phyloP scores from a whole-genome alignment of 2,797 vertebrate species.

The Esox lucius region DNA sequence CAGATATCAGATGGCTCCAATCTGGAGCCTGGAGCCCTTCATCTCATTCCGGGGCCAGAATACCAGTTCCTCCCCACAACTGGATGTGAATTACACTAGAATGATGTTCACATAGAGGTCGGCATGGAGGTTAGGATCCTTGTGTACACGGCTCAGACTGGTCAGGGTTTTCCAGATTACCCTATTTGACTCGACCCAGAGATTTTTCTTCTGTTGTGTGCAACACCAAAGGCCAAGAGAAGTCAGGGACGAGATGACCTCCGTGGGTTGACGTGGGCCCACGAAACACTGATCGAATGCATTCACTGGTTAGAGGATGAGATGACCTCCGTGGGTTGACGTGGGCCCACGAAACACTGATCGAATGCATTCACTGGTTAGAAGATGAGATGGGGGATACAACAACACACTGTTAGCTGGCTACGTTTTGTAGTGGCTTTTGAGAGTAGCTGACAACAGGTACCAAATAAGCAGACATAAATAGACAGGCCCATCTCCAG shows the following conservation, averaged over 20 bases:
- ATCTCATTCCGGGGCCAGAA: not conserved
- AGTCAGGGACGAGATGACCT: not conserved
- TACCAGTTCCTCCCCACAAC: not conserved
- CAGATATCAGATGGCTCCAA: not conserved
- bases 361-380: not conserved
- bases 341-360: not conserved
- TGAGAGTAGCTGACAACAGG: slow-evolving; percentile 32
- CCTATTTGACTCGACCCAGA: not conserved
- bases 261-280: not conserved
- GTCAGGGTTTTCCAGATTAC: no score
- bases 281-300: not conserved
- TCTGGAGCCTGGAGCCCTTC: not conserved
- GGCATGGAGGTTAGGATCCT: no score
- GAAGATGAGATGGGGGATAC: not conserved
- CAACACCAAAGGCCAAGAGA: not conserved
- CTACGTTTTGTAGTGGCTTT: not conserved
- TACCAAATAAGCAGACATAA: slow-evolving; percentile 35
- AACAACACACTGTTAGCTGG: not conserved
- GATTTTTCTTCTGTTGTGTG: not conserved
- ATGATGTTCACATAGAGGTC: not conserved
- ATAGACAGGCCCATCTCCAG: slow-evolving; percentile 53
- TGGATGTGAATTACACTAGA: not conserved
- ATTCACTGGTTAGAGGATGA: not conserved
- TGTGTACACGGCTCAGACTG: no score
- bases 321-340: not conserved